Base-by-base conservation (phyloP, 2,888 invertebrate species). In the Amiota minor region DNA sequence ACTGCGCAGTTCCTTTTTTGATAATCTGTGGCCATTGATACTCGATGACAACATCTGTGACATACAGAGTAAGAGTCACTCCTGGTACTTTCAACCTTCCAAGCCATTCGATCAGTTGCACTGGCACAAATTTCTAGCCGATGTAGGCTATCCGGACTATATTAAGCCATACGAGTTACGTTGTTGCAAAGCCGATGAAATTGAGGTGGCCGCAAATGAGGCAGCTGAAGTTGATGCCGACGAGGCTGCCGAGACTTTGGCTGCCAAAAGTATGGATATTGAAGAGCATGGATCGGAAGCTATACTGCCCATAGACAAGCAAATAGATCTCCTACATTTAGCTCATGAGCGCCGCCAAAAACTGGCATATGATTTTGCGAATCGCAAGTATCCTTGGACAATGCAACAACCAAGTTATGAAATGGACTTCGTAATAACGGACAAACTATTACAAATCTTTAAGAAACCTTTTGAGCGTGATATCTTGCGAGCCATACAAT, bases 1-100 rank as follows among this genome's bases (percentile, higher is more conserved):
- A 1, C 8, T 83, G 75, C 73, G 74, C 18, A 77, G 72, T 14
- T 72, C 79, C 9, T 85, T 87, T 71, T 84, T 86, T 18, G 84
- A 88, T 8, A 74, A 77, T 8, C 73, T 88, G 9, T 87, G 88
- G 88, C 88, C 88, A 0, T 68, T 81, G n/a, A 81, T 88, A 70
- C 72, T 88, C 18, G 77, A 86, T 1, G 78, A 82, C 6, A 86
- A 85, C 69, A 47, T 73, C 11, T 88, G 87, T 64, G 81, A 80
- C 8, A 75, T 80, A 18, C 65, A 73, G 20, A 82, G 78, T 56
- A 71, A 77, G 20, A 53, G 78, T 4, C 53, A 35, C 9, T 35
- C 46, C 0, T 72, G 77, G n/a, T 81, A 70, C 20, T 87, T 84
- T 71, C 73, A 74, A 20, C 88, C 88, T 0, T 23, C 73, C n/a